Base-by-base conservation (phyloP, 30 jellyfish, hydroid and myxozoan species). In the Turritopsis rubra region DNA sequence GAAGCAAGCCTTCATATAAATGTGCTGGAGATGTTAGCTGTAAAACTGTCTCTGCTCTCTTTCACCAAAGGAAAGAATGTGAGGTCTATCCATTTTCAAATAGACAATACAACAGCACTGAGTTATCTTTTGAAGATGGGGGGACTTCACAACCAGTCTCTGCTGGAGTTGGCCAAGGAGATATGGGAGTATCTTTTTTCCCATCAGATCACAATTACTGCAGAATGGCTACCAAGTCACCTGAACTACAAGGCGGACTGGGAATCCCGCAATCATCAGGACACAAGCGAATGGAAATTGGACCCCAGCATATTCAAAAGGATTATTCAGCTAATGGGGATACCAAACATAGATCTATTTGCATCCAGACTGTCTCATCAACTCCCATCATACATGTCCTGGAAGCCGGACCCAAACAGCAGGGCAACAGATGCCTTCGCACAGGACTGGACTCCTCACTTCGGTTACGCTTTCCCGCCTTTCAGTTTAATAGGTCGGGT, bases 181-280 rank as follows among this genome's bases (percentile, higher is more conserved):
- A 74, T 74, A 26, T 74, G 73, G 60, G 53, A 73, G 19, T 84
- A 22, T 75, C 65, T 83, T 20, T 85, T 84, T 65, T 54, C 66
- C 54, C 29, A 84, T 24, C 71, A 65, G 86, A 74, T 84, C 90
- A 84, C 86, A n/a, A 75, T 84, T 84, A 84, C 90, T 29, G 86
- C 80, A 24, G 90, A 84, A 23, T 72, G 75, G 28, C 75, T 84
- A 31, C 86, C 90, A 24, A 28, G 86, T 53, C 29, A 21, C 53
- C 83, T 72, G 30, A 84, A 75, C 31, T 18, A 54, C 74, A 26
- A 81, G 73, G 88, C 88, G 13, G 84, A 81, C 72, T 18, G 88
- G 73, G 72, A 53, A 53, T 81, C 88, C 30, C 24, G 88, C 65
- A 73, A 80, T 68, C 28, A 54, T 60, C 72, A 23, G 72, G 88